A percentile compares a stretch with the other conserved stretches of the same genome.
Conservation (phyloP, 2,888 invertebrate genomes). For the Eupithecia vulgata region DNA sequence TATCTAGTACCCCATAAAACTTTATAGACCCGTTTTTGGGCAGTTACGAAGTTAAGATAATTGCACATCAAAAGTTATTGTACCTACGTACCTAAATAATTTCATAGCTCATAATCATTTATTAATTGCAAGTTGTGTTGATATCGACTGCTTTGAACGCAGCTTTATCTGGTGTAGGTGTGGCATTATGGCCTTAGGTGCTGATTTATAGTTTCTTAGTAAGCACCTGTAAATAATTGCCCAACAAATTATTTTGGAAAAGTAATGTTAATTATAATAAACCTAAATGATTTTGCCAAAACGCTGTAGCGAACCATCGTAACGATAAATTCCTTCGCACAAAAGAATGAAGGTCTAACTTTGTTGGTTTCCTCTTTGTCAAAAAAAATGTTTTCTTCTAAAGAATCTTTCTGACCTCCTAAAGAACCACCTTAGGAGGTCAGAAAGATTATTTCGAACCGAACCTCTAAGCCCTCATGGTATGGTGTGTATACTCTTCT, state of each 20-base stretch:
- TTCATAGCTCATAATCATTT: slow-evolving; percentile 41
- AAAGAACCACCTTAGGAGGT: too few relatives aligned
- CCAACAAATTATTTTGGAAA: background rate
- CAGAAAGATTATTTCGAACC: too few relatives aligned
- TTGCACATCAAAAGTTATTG: slow-evolving; percentile 27
- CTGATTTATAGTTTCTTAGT: background rate
- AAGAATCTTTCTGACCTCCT: background rate
- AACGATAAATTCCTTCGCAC: background rate
- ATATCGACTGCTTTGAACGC: background rate
- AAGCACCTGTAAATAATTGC: background rate
- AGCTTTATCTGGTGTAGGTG: slow-evolving; percentile 3
- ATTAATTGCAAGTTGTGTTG: background rate
- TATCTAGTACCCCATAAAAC: slow-evolving; percentile 9
- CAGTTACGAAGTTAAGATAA: slow-evolving; percentile 18
- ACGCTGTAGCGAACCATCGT: too few relatives aligned
- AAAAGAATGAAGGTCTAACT: background rate
- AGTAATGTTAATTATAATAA: too few relatives aligned
- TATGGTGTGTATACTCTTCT: too few relatives aligned
- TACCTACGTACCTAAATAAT: slow-evolving; percentile 35
- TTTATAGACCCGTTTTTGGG: slow-evolving; percentile 25
- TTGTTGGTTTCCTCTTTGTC: background rate
- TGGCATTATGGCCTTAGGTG: background rate
- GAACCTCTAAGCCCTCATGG: too few relatives aligned
- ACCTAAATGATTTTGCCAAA: background rate
- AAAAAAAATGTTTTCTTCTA: background rate